Conservation (phyloP, 2,797 vertebrate species). For the Cirrhinus mrigala region DNA sequence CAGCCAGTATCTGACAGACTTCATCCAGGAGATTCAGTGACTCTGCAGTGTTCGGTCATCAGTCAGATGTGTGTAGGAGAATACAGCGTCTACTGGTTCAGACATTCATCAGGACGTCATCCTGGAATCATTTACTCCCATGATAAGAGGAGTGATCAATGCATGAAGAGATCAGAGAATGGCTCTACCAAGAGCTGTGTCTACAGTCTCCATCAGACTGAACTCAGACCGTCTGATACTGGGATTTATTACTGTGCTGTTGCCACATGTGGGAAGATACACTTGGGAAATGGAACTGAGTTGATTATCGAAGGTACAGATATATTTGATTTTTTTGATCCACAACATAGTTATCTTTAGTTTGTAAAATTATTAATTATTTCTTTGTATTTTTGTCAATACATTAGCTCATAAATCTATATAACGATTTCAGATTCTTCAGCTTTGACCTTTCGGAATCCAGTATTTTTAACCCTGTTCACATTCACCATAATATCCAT, state of each 20-base stretch:
- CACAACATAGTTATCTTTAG: neutral
- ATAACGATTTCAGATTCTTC: too few relatives aligned
- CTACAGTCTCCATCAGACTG: constrained; percentile 23
- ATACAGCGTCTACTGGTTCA: constrained; percentile 52
- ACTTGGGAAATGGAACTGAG: constrained; percentile 37
- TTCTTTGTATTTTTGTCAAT: neutral
- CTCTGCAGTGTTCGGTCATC: constrained; percentile 46
- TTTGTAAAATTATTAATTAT: neutral
- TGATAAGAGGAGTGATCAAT: constrained; percentile 24
- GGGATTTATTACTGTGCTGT: constrained; percentile 53
- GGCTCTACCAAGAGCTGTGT: neutral
- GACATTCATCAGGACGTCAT: constrained; percentile 44
- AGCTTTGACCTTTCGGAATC: neutral
- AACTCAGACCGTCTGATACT: constrained; percentile 37
- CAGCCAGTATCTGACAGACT: constrained; percentile 22
- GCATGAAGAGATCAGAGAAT: constrained; percentile 28
- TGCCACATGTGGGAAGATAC: constrained; percentile 27
- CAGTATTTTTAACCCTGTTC: neutral
- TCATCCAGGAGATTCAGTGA: constrained; percentile 46
- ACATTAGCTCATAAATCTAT: neutral
- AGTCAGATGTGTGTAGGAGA: constrained; percentile 48
- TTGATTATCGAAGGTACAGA: constrained; percentile 13
- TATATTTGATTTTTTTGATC: neutral
- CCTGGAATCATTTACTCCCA: constrained; percentile 48
- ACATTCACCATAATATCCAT: neutral